phyloP scores from a whole-genome alignment of 2,888 invertebrate species.

The Lasius platythorax region DNA sequence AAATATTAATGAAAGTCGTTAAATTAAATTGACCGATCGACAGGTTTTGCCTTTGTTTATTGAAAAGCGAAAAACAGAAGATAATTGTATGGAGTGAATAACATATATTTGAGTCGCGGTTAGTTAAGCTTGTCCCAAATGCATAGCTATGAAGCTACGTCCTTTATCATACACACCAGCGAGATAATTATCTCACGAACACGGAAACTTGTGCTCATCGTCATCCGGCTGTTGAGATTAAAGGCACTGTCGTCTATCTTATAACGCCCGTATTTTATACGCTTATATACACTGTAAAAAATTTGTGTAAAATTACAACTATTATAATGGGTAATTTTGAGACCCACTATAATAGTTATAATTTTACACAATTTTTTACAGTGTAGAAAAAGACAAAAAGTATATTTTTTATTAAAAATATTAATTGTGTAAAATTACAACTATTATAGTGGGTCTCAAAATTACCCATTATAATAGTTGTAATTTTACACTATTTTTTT shows the following conservation, averaged over 20 bases:
- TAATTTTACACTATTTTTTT: no score
- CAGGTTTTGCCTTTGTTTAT: conserved; percentile 2
- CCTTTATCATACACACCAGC: conserved; percentile 27
- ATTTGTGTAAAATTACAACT: no score
- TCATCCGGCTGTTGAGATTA: conserved; percentile 42
- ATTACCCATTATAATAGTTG: no score
- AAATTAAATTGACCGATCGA: not conserved
- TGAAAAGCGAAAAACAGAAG: conserved; percentile 8
- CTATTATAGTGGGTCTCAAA: no score
- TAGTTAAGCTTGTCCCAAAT: conserved; percentile 40
- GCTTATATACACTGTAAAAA: not conserved
- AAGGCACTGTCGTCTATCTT: not conserved
- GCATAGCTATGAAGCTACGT: conserved; percentile 12
- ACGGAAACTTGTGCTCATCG: conserved; percentile 42
- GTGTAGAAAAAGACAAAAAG: no score
- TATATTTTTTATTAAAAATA: no score
- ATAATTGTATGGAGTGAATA: not conserved
- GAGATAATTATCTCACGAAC: conserved; percentile 48
- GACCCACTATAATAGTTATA: no score
- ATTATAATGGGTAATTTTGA: no score
- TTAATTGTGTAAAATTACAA: no score
- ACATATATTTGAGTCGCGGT: conserved; percentile 23
- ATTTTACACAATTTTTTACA: no score
- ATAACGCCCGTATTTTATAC: not conserved
- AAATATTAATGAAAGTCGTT: not conserved